Percentiles rank a stretch among this genome's conserved stretches.
These are phyloP conservation scores for Hyphantria cunea DNA, from an alignment of 1,140 invertebrate species.

Conservation along the genomic window DNA sequence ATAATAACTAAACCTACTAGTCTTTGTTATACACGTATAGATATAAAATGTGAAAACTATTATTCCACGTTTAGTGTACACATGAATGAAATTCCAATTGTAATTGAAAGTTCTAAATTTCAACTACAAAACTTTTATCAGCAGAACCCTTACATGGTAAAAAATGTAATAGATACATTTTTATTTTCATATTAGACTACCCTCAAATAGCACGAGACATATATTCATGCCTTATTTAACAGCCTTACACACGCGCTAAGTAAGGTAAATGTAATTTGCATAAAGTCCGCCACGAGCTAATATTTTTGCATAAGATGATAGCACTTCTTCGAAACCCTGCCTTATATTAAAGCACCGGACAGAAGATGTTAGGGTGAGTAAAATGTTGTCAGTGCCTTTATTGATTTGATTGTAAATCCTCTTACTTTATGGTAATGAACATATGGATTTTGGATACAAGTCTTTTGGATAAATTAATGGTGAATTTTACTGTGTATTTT, in stretches of 20 bases:
- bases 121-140: too few relatives aligned
- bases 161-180: slow-evolving; percentile 36
- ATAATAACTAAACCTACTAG: too few relatives aligned
- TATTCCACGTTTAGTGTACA: too few relatives aligned
- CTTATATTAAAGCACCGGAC: slow-evolving; percentile 43
- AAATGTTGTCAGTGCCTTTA: slow-evolving; percentile 37
- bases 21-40: too few relatives aligned
- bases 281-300: slow-evolving; percentile 75
- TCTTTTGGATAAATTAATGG: slow-evolving; percentile 9
- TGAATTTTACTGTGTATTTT: slow-evolving; percentile 12
- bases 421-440: slow-evolving; percentile 39
- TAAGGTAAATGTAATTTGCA: slow-evolving; percentile 66
- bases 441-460: slow-evolving; percentile 17
- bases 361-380: slow-evolving; percentile 40
- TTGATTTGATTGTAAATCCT: slow-evolving; percentile 33
- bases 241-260: slow-evolving; percentile 52
- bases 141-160: slow-evolving; percentile 10
- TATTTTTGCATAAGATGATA: slow-evolving; percentile 79
- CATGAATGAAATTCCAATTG: too few relatives aligned
- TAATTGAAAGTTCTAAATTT: too few relatives aligned
- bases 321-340: slow-evolving; percentile 61
- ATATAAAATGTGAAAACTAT: too few relatives aligned
- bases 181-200: slow-evolving; percentile 53
- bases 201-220: slow-evolving; percentile 57
- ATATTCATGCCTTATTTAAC: slow-evolving; percentile 53